A percentile compares a stretch with the other conserved stretches of the same genome.
phyloP scores from a whole-genome alignment of 2,888 invertebrate species.

The Melikaiella ostensackeni region DNA sequence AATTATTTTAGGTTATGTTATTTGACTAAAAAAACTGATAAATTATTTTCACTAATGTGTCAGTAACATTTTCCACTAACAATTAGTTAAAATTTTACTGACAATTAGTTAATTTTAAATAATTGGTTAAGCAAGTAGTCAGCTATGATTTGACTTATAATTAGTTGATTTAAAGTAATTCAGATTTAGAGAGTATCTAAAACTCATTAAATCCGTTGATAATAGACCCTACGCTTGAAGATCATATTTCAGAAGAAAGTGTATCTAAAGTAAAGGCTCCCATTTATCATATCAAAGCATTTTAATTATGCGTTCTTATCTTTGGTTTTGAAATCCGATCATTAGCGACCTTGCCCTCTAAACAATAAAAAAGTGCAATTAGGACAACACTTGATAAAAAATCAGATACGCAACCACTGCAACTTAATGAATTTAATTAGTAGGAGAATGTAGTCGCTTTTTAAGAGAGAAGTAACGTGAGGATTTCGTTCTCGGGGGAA shows the following conservation, averaged over 20 bases:
- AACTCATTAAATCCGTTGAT: background rate
- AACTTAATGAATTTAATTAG: background rate
- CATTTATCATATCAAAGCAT: slow-evolving; percentile 3
- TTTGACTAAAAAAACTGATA: too few relatives aligned
- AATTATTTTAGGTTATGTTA: too few relatives aligned
- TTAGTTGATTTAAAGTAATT: too few relatives aligned
- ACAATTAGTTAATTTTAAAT: too few relatives aligned
- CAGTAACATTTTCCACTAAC: too few relatives aligned
- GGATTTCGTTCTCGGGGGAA: background rate
- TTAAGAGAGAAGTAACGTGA: background rate
- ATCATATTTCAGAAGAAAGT: too few relatives aligned
- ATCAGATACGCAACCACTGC: background rate
- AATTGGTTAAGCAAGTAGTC: too few relatives aligned
- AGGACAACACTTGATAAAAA: background rate
- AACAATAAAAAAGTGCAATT: slow-evolving; percentile 3
- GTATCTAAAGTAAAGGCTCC: background rate
- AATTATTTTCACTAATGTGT: too few relatives aligned
- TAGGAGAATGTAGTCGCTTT: background rate
- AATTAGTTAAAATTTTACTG: too few relatives aligned
- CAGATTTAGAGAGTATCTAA: too few relatives aligned
- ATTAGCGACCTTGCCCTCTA: slow-evolving; percentile 19
- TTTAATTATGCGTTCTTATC: slow-evolving; percentile 4
- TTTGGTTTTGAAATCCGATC: slow-evolving; percentile 18
- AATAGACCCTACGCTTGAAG: too few relatives aligned
- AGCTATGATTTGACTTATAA: too few relatives aligned